A percentile compares a stretch with the other conserved stretches of the same genome.
Evolutionary conservation across 2,888 invertebrate genomes (phyloP).

Genomic region (Seira musarum): DNA sequence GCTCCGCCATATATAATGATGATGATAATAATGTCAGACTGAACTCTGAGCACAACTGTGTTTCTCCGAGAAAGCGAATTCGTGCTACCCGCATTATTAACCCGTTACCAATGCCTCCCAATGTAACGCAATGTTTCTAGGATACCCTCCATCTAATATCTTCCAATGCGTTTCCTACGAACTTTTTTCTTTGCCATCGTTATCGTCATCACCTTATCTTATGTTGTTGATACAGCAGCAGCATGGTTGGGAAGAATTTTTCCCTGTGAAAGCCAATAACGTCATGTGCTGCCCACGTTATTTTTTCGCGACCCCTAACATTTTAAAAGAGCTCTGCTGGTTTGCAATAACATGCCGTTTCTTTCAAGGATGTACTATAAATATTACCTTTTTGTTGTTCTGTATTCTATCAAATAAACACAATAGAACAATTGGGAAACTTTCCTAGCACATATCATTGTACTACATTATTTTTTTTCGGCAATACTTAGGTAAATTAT

Average conservation of each 20-base stretch:
- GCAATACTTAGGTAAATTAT: background rate
- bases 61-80: no score
- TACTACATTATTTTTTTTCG: background rate
- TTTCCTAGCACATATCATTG: background rate
- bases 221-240: background rate
- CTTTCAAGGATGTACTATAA: background rate
- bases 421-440: background rate
- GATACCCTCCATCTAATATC: background rate
- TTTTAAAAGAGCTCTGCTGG: slow-evolving; percentile 20
- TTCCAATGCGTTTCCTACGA: background rate
- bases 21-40: no score
- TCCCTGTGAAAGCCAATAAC: slow-evolving; percentile 13
- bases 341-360: slow-evolving; percentile 1
- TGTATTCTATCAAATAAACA: background rate
- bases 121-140: background rate
- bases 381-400: background rate
- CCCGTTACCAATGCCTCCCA: slow-evolving; percentile 8
- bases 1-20: no score
- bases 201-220: background rate
- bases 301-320: slow-evolving; percentile 23
- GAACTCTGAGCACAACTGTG: no score
- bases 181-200: background rate
- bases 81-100: no score
- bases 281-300: slow-evolving; percentile 55
- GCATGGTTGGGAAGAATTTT: background rate